A percentile compares a stretch with the other conserved stretches of the same genome.
These are phyloP conservation scores for Xestia ashworthii DNA, from an alignment of 2,888 invertebrate species.

Conservation along the genomic window DNA sequence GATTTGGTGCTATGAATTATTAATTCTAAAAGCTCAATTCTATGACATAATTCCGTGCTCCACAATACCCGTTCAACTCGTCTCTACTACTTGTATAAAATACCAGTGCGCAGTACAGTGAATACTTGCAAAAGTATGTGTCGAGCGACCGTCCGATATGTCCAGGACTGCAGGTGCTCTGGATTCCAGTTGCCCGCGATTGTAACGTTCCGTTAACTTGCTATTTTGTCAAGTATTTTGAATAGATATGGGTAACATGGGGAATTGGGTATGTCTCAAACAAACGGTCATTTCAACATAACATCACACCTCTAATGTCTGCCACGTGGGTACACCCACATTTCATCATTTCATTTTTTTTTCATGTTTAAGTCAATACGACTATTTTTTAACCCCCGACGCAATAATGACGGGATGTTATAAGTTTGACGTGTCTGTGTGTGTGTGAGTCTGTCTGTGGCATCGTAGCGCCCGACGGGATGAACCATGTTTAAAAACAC, in stretches of 20 bases:
- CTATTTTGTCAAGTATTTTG: neutral
- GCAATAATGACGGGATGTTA: no score
- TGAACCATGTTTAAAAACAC: no score
- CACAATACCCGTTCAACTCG: neutral
- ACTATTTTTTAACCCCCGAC: no score
- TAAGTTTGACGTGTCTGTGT: no score
- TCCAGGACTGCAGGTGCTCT: slow-evolving; percentile 16
- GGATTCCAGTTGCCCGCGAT: slow-evolving; percentile 32
- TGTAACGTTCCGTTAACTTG: slow-evolving; percentile 15
- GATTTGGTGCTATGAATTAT: neutral
- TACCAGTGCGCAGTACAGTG: slow-evolving; percentile 31
- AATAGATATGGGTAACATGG: neutral
- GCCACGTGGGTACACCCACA: neutral
- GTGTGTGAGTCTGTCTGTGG: no score
- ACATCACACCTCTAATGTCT: neutral
- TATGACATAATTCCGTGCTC: neutral
- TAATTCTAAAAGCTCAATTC: neutral
- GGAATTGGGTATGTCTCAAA: neutral
- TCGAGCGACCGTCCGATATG: slow-evolving; percentile 36
- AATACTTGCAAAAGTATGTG: slow-evolving; percentile 59
- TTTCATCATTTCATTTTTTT: no score
- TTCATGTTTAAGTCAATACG: neutral
- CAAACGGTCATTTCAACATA: neutral
- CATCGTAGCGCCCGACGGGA: no score
- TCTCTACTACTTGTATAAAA: slow-evolving; percentile 42